Base-by-base conservation (phyloP, 2,113 vertebrate species). In the Procavia capensis region DNA sequence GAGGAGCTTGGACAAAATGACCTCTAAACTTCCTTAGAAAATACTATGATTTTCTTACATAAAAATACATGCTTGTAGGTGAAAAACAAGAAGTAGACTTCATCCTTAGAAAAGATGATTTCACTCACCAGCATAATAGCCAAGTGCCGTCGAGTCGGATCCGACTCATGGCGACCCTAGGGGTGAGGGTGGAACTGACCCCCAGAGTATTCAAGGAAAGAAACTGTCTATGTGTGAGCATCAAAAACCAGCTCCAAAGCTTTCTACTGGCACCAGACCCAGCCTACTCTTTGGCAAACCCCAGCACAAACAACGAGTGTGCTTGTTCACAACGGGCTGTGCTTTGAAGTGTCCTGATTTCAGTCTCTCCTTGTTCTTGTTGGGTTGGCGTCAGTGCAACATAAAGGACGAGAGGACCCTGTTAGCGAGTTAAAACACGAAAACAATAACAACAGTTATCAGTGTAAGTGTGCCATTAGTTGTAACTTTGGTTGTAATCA, bases 401-500 rank as follows among this genome's bases (percentile, higher is more conserved):
- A 97, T 93, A 96, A 97, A 81, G 66, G 63, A 95, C 83, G 63
- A 89, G 41, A 86, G 50, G 43, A 82, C 82, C 75, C 50, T 84
- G 86, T 39, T 94, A 89, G 94, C 93, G 89, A 79, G 64, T 85
- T 57, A n/a, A 41, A 94, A 86, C 93, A 54, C 76, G 83, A 95
- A 90, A 90, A 94, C 74, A 95, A 76, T 57, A 75, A 72, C 50
- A 34, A 16, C 64, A 14, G 34, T 94, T 95, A 86, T 91, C 97
- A 78, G 68, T 68, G 45, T 90, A n/a, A 72, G 68, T 63, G 31
- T 45, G 74, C 41, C 76, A 66, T 96, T 87, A 86, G 72, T 34
- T 64, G 70, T 81, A 45, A 74, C 59, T 61, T 64, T 70, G n/a
- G 39, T 90, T 94, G 89, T 96, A 96, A 97, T 94, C 96, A 70